A percentile compares a stretch with the other conserved stretches of the same genome.
These are phyloP conservation scores for Choreutis nemorana DNA, from an alignment of 2,888 invertebrate genomes.

Conservation along the genomic window DNA sequence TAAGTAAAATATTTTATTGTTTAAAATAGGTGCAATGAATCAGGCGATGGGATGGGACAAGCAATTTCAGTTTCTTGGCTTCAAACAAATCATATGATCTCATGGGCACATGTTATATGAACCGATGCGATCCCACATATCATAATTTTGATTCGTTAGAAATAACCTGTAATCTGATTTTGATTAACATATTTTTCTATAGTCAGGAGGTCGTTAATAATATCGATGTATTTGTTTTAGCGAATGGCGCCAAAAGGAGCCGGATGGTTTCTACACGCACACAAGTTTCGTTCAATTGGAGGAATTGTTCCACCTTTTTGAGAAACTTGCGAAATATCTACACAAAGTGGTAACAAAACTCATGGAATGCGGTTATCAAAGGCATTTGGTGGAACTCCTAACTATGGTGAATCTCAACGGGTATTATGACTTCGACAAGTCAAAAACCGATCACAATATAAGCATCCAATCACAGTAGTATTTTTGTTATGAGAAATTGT, in stretches of 20 bases:
- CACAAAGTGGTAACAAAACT: conserved; percentile 70
- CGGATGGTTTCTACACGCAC: conserved; percentile 57
- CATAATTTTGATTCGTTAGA: background rate
- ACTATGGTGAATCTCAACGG: conserved; percentile 73
- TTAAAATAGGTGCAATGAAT: too few relatives aligned
- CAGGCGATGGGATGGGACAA: too few relatives aligned
- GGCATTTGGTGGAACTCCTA: conserved; percentile 70
- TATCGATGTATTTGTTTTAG: too few relatives aligned
- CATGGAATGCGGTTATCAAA: conserved; percentile 72
- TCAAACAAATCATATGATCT: background rate
- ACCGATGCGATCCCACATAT: background rate
- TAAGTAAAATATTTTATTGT: too few relatives aligned
- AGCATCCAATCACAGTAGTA: conserved; percentile 20
- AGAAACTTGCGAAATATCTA: conserved; percentile 66
- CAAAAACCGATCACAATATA: conserved; percentile 28
- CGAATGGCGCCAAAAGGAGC: conserved; percentile 62
- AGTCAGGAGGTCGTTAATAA: too few relatives aligned
- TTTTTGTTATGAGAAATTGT: conserved; percentile 2
- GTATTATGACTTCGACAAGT: conserved; percentile 53
- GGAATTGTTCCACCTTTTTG: conserved; percentile 69
- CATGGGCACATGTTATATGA: background rate
- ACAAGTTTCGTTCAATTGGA: conserved; percentile 64
- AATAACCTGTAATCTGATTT: background rate
- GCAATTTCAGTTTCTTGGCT: conserved; percentile 2
- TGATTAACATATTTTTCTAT: too few relatives aligned